Percentiles rank a stretch among this genome's conserved stretches.
phyloP scores from a whole-genome alignment of 2,797 vertebrate genomes.

The Schizothorax lantsangensis region DNA sequence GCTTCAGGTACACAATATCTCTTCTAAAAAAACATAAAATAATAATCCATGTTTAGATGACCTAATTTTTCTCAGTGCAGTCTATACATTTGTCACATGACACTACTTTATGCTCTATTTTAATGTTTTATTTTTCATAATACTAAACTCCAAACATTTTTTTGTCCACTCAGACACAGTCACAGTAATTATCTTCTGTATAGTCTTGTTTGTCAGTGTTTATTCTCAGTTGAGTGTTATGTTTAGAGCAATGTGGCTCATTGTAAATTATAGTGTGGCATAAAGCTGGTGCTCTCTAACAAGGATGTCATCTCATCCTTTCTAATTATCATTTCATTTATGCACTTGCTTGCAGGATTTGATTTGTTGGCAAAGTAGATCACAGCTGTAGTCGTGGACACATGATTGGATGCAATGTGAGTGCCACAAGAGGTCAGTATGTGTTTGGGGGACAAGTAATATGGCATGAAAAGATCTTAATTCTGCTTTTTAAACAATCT shows the following conservation, averaged over 20 bases:
- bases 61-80: not conserved
- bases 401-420: not conserved
- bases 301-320: slow-evolving; percentile 13
- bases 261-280: slow-evolving; percentile 18
- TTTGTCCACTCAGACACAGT: not conserved
- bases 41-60: not conserved
- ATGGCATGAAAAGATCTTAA: not conserved
- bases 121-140: not conserved
- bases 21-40: not conserved
- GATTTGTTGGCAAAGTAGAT: not conserved
- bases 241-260: slow-evolving; percentile 22
- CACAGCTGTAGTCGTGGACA: not conserved
- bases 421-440: not conserved
- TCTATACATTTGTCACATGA: not conserved
- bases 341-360: slow-evolving; percentile 26
- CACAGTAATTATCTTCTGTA: not conserved
- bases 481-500: not conserved
- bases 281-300: slow-evolving; percentile 31
- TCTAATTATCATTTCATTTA: slow-evolving; percentile 45
- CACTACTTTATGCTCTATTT: not conserved
- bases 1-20: not conserved
- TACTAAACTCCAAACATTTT: not conserved
- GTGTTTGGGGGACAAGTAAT: not conserved
- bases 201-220: slow-evolving; percentile 24
- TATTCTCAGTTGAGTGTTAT: slow-evolving; percentile 7